Evolutionary conservation across 2,888 invertebrate species (phyloP), one percentile per base, ranked within the genome.

Genomic region (Dromius quadrimaculatus): DNA sequence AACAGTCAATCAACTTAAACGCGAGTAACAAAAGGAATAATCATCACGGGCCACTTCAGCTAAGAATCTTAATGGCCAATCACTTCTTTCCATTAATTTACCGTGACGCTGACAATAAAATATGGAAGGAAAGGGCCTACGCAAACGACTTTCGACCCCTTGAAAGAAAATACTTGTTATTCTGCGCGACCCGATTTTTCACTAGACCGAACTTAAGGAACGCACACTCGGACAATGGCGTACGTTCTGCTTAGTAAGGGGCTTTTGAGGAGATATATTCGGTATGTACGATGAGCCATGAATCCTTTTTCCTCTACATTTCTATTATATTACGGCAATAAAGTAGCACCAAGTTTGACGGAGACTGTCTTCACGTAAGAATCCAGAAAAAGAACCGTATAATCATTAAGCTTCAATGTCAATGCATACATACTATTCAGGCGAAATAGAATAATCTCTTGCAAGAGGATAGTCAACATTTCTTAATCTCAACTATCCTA

Each of bases 81-180:
- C 68, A 68, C 68, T 68, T 68, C 59, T 59, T 57, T 68, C 68
- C 68, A 68, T 68, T 68, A 68, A 68, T 68, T 68, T 68, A 68
- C 68, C 68, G 68, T 59, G 68, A 68, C 68, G 59, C 59, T 57
- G 68, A 68, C 68, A 68, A 68, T 68, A 68, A 68, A 68, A 68
- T 68, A 59, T 22, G 68, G 59, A 68, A 54, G 68, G 59, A 68
- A 68, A 54, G 68, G 59, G 59, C 57, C 68, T 59, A 54, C 68
- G 59, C 59, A 59, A 59, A 59, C 59, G 68, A 68, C 68, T 43
- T 68, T 68, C 68, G 68, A 68, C 68, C 59, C 43, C 68, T 68
- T 68, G 59, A 68, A 68, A 68, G 68, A 68, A 68, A 68, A 68
- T 68, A 68, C 68, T 68, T 68, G 68, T 68, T 68, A 68, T 68